These are phyloP conservation scores for Lethrus apterus DNA, from an alignment of 1,140 invertebrate species.

Conservation along the genomic window DNA sequence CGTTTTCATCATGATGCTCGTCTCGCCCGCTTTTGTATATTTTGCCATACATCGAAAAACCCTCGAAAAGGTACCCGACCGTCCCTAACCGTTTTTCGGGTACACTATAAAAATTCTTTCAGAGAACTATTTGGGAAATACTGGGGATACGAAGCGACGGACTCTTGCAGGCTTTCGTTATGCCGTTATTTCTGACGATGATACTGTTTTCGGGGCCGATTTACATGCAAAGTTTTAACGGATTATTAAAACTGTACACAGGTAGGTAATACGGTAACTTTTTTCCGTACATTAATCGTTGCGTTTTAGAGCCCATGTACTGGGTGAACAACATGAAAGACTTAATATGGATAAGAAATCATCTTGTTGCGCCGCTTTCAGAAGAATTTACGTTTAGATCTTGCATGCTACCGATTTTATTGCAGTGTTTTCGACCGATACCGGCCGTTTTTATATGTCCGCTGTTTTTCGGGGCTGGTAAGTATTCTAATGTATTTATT, in stretches of 20 bases:
- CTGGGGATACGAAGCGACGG: conserved; percentile 70
- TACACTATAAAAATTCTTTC: conserved; percentile 23
- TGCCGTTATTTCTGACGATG: conserved; percentile 76
- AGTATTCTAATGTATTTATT: conserved; percentile 27
- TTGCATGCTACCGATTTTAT: conserved; percentile 85
- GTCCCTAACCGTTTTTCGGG: background rate
- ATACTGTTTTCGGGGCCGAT: conserved; percentile 80
- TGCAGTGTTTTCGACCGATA: conserved; percentile 71
- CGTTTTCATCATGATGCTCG: conserved; percentile 69
- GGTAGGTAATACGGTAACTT: too few relatives aligned
- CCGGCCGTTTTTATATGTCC: conserved; percentile 79
- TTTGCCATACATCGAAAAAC: conserved; percentile 55
- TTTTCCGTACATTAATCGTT: too few relatives aligned
- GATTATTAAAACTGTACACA: conserved; percentile 59
- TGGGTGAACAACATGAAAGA: conserved; percentile 66
- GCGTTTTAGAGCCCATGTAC: conserved; percentile 61
- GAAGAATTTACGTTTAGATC: conserved; percentile 87
- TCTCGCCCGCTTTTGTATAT: conserved; percentile 71
- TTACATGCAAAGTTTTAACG: conserved; percentile 61
- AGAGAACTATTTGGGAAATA: conserved; percentile 61
- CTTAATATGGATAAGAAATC: conserved; percentile 80
- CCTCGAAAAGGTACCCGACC: conserved; percentile 49
- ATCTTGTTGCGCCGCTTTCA: conserved; percentile 84
- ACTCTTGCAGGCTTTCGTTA: conserved; percentile 60
- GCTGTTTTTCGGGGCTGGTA: conserved; percentile 85